Evolutionary conservation across 2,797 vertebrate species (phyloP).

Genomic region (Chanos chanos): DNA sequence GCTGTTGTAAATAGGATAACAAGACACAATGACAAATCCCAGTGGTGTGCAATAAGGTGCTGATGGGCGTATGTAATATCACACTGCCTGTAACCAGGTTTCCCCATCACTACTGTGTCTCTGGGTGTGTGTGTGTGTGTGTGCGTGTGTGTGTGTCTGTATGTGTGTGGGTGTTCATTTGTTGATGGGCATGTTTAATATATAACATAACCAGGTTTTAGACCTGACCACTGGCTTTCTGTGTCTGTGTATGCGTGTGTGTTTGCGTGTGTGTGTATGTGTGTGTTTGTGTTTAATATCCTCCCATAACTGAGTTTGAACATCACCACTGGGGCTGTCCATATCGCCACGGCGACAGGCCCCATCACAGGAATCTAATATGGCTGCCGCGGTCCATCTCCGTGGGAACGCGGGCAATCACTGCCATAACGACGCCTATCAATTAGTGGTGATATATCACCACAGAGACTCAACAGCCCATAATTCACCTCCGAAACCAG

Average conservation of each 20-base stretch:
- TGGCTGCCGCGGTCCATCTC: conserved; percentile 73
- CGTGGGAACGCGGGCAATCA: conserved; percentile 71
- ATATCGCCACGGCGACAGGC: conserved; percentile 80
- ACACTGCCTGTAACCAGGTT: conserved; percentile 76
- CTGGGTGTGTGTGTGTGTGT: conserved; percentile 16
- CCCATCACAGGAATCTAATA: conserved; percentile 85
- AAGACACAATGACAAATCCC: conserved; percentile 99
- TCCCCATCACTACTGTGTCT: conserved; percentile 37
- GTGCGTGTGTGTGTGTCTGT: neutral
- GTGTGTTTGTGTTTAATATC: conserved; percentile 49
- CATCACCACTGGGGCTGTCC: conserved; percentile 84
- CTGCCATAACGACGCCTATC: conserved; percentile 87
- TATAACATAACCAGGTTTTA: conserved; percentile 50
- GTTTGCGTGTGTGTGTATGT: conserved; percentile 31
- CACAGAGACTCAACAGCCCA: conserved; percentile 86
- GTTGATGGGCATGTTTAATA: conserved; percentile 52
- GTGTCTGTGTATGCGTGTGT: conserved; percentile 9
- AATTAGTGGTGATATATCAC: conserved; percentile 90
- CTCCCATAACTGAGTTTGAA: conserved; percentile 88
- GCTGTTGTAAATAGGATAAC: conserved; percentile 96
- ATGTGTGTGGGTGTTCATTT: neutral
- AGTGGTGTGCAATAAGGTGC: conserved; percentile 98
- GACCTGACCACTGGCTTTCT: conserved; percentile 50
- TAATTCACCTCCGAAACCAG: conserved; percentile 93
- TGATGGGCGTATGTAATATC: conserved; percentile 99